Conservation (phyloP, 2,888 invertebrate species). For the Mechanitis mazaeus region DNA sequence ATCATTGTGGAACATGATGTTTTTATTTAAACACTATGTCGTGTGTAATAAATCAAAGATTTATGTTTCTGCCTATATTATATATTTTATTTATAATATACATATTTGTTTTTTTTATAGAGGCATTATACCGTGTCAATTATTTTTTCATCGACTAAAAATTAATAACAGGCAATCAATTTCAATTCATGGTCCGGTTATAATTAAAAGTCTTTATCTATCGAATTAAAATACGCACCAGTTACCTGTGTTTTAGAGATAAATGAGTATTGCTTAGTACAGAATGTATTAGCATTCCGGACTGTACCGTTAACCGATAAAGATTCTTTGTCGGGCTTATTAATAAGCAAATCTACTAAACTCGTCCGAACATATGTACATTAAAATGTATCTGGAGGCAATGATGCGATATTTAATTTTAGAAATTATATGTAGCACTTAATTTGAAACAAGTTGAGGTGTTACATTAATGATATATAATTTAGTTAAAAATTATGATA, state of each 20-base stretch:
- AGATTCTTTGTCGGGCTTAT: constrained; percentile 65
- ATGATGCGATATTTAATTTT: constrained; percentile 24
- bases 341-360: constrained; percentile 66
- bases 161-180: constrained; percentile 36
- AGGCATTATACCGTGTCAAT: constrained; percentile 19
- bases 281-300: constrained; percentile 49
- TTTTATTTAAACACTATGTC: constrained; percentile 5
- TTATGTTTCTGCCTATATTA: neutral
- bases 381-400: constrained; percentile 29
- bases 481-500: constrained; percentile 3
- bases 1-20: constrained; percentile 31
- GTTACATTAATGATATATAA: neutral
- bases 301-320: constrained; percentile 45
- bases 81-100: no score
- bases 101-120: no score
- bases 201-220: constrained; percentile 41
- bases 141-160: constrained; percentile 27
- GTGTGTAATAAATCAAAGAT: neutral
- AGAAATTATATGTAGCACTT: constrained; percentile 19
- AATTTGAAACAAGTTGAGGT: constrained; percentile 6
- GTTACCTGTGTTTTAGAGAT: constrained; percentile 45
- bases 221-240: constrained; percentile 44
- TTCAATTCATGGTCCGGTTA: constrained; percentile 36
- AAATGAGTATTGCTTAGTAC: constrained; percentile 55
- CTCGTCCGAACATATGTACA: constrained; percentile 50